Evolutionary conservation across 2,113 vertebrate genomes (phyloP).

Genomic region (Vulpes vulpes): DNA sequence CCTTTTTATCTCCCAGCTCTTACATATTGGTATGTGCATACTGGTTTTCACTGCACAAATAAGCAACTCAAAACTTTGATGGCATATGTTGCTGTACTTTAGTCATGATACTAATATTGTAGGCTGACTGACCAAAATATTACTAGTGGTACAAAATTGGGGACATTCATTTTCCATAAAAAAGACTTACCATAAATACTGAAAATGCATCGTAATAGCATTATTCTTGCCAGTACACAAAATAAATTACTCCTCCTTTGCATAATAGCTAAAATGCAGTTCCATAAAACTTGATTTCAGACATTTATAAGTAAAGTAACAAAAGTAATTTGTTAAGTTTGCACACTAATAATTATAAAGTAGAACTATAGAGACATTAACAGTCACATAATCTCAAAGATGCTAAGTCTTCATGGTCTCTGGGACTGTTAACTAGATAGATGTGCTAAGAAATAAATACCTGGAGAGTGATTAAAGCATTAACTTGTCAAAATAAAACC

Average conservation of each 20-base stretch:
- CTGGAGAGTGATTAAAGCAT: conserved; percentile 69
- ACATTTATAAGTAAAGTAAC: conserved; percentile 68
- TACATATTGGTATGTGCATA: background rate
- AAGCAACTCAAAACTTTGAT: background rate
- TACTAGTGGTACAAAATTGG: conserved; percentile 55
- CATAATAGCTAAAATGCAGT: conserved; percentile 71
- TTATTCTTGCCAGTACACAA: conserved; percentile 74
- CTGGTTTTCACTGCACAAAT: conserved; percentile 27
- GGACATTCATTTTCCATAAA: conserved; percentile 71
- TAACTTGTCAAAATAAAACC: conserved; percentile 47
- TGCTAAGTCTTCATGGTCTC: conserved; percentile 37
- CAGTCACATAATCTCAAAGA: conserved; percentile 57
- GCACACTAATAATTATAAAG: conserved; percentile 70
- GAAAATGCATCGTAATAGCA: conserved; percentile 79
- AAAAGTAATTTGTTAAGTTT: conserved; percentile 64
- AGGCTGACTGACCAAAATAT: conserved; percentile 64
- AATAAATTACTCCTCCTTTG: conserved; percentile 78
- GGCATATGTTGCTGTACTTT: conserved; percentile 32
- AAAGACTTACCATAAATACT: conserved; percentile 83
- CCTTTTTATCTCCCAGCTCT: background rate
- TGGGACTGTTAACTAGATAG: conserved; percentile 48
- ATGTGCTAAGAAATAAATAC: conserved; percentile 56
- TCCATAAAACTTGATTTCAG: conserved; percentile 75
- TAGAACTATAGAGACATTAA: conserved; percentile 57
- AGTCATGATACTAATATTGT: background rate